phyloP scores from a whole-genome alignment of 1,140 invertebrate species.

The Drepana arcuata region DNA sequence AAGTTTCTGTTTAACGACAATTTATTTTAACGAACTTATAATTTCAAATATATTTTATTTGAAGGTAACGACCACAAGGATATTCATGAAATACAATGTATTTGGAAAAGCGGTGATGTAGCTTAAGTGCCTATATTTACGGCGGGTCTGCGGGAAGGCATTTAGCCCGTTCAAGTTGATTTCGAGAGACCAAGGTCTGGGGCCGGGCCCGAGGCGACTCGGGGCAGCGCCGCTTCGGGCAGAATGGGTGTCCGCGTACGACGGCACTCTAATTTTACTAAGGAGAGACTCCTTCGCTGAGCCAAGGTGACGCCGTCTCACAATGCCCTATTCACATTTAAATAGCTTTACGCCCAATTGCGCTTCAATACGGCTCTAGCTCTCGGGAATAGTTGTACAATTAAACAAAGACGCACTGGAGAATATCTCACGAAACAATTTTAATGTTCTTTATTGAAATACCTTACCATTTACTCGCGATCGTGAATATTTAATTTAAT shows the following conservation, averaged over 20 bases:
- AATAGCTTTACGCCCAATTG: slow-evolving; percentile 71
- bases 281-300: slow-evolving; percentile 48
- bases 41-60: too few relatives aligned
- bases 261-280: slow-evolving; percentile 64
- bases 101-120: too few relatives aligned
- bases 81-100: too few relatives aligned
- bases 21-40: too few relatives aligned
- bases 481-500: too few relatives aligned
- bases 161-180: slow-evolving; percentile 35
- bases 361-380: slow-evolving; percentile 61
- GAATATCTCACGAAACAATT: slow-evolving; percentile 15
- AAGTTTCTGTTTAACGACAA: too few relatives aligned
- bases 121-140: too few relatives aligned
- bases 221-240: slow-evolving; percentile 18
- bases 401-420: slow-evolving; percentile 62
- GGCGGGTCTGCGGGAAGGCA: too few relatives aligned
- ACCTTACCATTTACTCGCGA: too few relatives aligned
- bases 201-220: slow-evolving; percentile 19
- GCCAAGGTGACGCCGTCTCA: slow-evolving; percentile 65
- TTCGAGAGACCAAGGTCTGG: slow-evolving; percentile 21
- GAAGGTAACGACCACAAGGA: too few relatives aligned
- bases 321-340: slow-evolving; percentile 70
- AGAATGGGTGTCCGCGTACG: slow-evolving; percentile 30
- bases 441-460: too few relatives aligned
- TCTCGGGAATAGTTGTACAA: slow-evolving; percentile 57